phyloP scores from a whole-genome alignment of 2,888 invertebrate species.

The Nycteola revayana region DNA sequence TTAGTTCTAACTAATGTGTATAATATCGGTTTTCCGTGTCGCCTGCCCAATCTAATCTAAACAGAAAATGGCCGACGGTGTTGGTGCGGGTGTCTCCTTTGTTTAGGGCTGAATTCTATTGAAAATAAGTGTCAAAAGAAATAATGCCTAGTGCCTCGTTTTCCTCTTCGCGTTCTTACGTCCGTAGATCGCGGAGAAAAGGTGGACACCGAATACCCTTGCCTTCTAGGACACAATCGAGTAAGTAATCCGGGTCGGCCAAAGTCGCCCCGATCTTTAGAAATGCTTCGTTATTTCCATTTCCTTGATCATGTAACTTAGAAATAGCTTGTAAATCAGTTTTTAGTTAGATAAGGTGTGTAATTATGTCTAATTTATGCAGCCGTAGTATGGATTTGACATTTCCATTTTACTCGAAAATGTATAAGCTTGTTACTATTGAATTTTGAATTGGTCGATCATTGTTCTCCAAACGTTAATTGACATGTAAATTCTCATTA shows the following conservation, averaged over 20 bases:
- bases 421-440: conserved; percentile 35
- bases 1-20: conserved; percentile 57
- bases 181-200: conserved; percentile 95
- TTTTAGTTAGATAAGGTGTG: conserved; percentile 16
- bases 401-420: conserved; percentile 32
- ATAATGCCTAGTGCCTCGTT: conserved; percentile 98
- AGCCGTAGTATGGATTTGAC: conserved; percentile 20
- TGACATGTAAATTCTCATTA: conserved; percentile 59
- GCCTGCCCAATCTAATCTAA: conserved; percentile 81
- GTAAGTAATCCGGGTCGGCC: conserved; percentile 84
- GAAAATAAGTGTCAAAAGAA: conserved; percentile 79
- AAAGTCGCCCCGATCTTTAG: conserved; percentile 63
- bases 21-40: conserved; percentile 67
- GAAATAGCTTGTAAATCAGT: conserved; percentile 24
- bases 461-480: conserved; percentile 60
- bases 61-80: conserved; percentile 92
- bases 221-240: conserved; percentile 90
- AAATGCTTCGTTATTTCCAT: conserved; percentile 52
- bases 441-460: conserved; percentile 54
- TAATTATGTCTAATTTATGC: conserved; percentile 19
- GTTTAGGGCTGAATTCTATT: conserved; percentile 85
- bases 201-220: conserved; percentile 93
- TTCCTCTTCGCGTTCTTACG: conserved; percentile 95
- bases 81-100: conserved; percentile 91
- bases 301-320: conserved; percentile 45